Evolutionary conservation across 2,113 vertebrate species (phyloP), one percentile per base, ranked within the genome.

Genomic region (Alligator sinensis): DNA sequence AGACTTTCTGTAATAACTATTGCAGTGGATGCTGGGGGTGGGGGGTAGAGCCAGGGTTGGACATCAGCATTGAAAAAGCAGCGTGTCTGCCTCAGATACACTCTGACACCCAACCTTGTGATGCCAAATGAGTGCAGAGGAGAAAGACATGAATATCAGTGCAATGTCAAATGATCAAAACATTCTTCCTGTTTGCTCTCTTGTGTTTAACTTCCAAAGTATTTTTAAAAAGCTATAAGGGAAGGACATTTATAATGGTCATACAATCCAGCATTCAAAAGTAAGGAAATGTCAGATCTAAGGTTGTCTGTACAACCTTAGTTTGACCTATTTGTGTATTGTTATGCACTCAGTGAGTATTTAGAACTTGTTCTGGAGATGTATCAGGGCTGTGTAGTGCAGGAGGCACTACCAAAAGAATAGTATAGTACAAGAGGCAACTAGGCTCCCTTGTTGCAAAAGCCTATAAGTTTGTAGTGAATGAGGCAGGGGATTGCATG

Each of bases 251-350:
- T 89, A 38, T 12, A 47, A 55, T 21, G 62, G 28, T 55, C 25
- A 11, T 7, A 1, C 12, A 11, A 87, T 64, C 30, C 84, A 68
- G 2, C 74, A 68, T 68, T 83, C 80, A 14, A 0, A 0, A 5
- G 1, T 84, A 57, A 47, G 59, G 47, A 90, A 77, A 74, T 77
- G 8, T 19, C 22, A 19, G 19, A 64, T 7, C 58, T 82, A 57
- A 64, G 55, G 2, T 58, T 75, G 22, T 24, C 6, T 93, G 61
- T 76, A 2, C 68, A 80, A 74, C 28, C 85, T 89, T 63, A n/a
- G 8, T 30, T 81, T 82, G 14, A 72, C 87, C 22, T 21, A 11
- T 38, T 55, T 55, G 6, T 59, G 6, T 59, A 24, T 0, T 0
- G 28, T 47, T 47, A 70, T 77, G 4, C 27, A 77, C 47, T 47